A percentile compares a stretch with the other conserved stretches of the same genome.
Evolutionary conservation across 1,140 invertebrate species (phyloP).

Genomic region (Rhagoletis pomonella): DNA sequence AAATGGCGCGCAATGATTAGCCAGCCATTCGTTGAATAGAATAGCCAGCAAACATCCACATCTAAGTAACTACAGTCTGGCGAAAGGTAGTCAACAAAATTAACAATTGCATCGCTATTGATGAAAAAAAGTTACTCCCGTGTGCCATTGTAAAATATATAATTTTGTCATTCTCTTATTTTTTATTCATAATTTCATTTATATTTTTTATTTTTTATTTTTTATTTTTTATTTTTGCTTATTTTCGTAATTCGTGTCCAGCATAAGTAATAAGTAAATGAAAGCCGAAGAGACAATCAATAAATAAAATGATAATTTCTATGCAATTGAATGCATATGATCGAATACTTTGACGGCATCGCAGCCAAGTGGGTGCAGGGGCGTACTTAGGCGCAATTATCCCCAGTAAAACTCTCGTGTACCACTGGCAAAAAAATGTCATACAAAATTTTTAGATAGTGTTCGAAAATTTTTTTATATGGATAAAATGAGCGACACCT

Average conservation of each 20-base stretch:
- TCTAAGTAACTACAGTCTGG: not conserved
- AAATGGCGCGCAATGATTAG: conserved; percentile 31
- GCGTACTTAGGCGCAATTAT: no score
- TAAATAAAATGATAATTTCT: not conserved
- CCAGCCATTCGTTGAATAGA: conserved; percentile 19
- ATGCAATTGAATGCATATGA: no score
- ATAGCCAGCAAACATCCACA: not conserved
- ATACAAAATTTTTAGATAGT: no score
- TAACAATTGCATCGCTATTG: not conserved
- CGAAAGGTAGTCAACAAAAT: not conserved
- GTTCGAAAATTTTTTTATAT: no score
- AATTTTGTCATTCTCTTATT: not conserved
- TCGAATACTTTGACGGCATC: no score
- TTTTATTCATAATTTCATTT: not conserved
- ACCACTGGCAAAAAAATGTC: no score
- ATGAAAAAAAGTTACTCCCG: not conserved
- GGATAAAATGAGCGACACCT: no score
- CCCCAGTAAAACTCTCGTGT: no score
- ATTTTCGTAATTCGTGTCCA: not conserved
- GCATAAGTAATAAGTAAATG: not conserved
- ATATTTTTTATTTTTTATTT: not conserved
- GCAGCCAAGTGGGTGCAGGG: no score
- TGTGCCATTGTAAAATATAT: not conserved
- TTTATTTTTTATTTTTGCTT: not conserved
- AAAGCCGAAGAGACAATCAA: not conserved